phyloP scores from a whole-genome alignment of 2,113 vertebrate genomes.

The Coracopsis vasa region DNA sequence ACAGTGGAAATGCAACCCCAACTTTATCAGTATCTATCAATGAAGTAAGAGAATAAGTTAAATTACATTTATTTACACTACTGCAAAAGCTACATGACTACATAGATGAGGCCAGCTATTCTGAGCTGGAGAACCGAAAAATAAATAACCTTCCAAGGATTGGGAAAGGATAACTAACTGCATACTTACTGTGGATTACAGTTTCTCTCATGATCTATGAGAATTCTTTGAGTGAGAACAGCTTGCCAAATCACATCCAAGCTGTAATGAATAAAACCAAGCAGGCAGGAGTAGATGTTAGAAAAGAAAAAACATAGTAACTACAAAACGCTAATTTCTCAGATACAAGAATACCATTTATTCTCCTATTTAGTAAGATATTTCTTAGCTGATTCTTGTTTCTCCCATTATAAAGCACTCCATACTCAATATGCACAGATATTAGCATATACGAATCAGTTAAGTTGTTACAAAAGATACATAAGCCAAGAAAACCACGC shows the following conservation, averaged over 20 bases:
- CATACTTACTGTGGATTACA: fast-evolving
- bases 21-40: fast-evolving
- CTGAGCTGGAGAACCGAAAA: background rate
- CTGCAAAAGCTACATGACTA: background rate
- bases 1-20: background rate
- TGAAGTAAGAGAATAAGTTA: background rate
- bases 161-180: background rate
- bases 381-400: fast-evolving
- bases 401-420: background rate
- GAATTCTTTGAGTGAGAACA: background rate
- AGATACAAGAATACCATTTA: background rate
- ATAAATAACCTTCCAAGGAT: background rate
- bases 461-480: background rate
- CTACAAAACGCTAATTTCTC: background rate
- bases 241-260: background rate
- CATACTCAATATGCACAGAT: fast-evolving
- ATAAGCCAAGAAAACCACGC: background rate
- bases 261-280: background rate
- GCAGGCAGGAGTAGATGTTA: background rate
- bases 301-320: background rate
- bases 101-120: background rate
- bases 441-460: fast-evolving
- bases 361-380: background rate
- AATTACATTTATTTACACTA: background rate
- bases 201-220: background rate